Base-by-base conservation (phyloP, 2,113 vertebrate genomes). In the Heterochromis multidens region DNA sequence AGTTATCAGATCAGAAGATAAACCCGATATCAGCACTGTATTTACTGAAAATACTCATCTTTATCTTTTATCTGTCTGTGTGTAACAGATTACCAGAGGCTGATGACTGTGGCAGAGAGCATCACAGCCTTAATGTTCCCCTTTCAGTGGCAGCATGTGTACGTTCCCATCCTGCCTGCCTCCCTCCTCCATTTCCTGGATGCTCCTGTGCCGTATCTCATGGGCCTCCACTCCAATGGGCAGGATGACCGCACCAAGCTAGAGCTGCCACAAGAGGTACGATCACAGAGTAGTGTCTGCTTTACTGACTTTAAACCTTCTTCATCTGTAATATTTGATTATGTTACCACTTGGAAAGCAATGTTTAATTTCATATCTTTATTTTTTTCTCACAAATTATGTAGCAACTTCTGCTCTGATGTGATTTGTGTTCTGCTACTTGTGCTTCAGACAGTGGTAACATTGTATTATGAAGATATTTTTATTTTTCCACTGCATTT, bases 91-190 rank as follows among this genome's bases (percentile, higher is more conserved):
- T 99, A 99, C 88, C 99, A 99, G 86, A 97, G 97, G 77, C 94
- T 99, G 93, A 99, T 99, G 98, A 97, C 97, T 0, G 98, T 99
- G 87, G 99, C 98, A 0, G 99, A 99, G 93, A 98, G 98, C 82
- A 98, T 99, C 96, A 99, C 98, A 0, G 97, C 98, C 0, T 96
- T 99, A 77, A 96, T 99, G 91, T 99, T 99, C 95, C 99, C 99
- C 0, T 99, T 97, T 94, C 98, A 99, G 83, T 99, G 99, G 99
- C 99, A 99, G 92, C 99, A 99, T 0, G 99, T 99, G 1, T 99
- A 99, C 0, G 98, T 99, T n/a, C 99, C 99, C 91, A 99, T 99
- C 90, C 97, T 99, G 76, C 99, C 98, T 2, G 98, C 98, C 37
- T 99, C 98, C 29, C 97, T 99, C 60, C 96, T 98, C 56, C 98